Evolutionary conservation across 1,140 invertebrate species (phyloP), one percentile per base, ranked within the genome.

Genomic region (Drosophila eugracilis): DNA sequence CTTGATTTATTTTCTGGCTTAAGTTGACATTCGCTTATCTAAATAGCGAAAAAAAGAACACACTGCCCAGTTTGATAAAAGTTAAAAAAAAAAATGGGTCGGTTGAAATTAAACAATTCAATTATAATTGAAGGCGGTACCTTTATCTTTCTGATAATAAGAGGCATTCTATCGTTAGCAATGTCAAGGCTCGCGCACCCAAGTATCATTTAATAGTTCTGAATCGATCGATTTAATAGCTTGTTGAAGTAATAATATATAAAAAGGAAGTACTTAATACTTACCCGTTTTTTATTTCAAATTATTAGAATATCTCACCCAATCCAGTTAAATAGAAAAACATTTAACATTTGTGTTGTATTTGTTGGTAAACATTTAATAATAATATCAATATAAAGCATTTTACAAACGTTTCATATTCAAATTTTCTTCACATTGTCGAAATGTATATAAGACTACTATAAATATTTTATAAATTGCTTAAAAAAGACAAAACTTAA

Each of bases 371-470:
- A 86, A 86, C 83, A 81, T 88, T 86, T 81, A 86, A 86, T 86
- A 80, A 74, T 77, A 77, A 80, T 70, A 77, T 75, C 85, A 78
- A 88, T 78, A 86, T 75, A 86, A 85, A 86, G 75, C 73, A 80
- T 85, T 85, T 85, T 62, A 85, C 73, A 85, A 86, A 85, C 73
- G 59, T 62, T 72, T 79, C 34, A 75, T 75, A 59, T 77, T 75
- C 24, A 66, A 79, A 69, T 80, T 85, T 32, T 32, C 12, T 17
- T 79, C 59, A 75, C 72, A 80, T 75, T 80, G 65, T 54, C 77
- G 48, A 73, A 80, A 80, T 80, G 59, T 78, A 76, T 79, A 74
- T 74, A 30, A 52, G 44, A 78, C 44, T 76, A 73, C 59, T 41
- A 78, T 78, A 84, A 57, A 67, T 76, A 65, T 66, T 52, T 70